These are phyloP conservation scores for Oscheius sp. DNA, from an alignment of 2,888 invertebrate genomes.

Conservation along the genomic window DNA sequence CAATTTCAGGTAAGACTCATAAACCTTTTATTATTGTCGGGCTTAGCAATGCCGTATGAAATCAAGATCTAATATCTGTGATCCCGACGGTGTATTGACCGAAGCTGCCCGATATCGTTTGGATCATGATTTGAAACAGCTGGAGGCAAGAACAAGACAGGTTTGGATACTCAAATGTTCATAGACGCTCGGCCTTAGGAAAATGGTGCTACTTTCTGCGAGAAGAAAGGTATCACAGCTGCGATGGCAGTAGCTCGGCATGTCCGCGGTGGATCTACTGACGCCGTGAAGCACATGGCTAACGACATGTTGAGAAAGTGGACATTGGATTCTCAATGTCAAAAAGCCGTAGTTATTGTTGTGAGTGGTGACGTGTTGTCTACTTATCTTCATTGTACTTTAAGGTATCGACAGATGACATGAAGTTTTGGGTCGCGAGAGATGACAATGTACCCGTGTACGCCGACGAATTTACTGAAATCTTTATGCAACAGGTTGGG, in stretches of 20 bases:
- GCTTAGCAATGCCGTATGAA: conserved; percentile 51
- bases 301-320: conserved; percentile 66
- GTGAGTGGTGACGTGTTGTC: conserved; percentile 17
- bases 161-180: conserved; percentile 34
- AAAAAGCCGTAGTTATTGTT: conserved; percentile 62
- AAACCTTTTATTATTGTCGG: neutral
- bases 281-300: conserved; percentile 66
- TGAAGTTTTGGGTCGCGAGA: conserved; percentile 70
- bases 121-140: conserved; percentile 66
- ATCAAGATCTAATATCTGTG: conserved; percentile 65
- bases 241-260: conserved; percentile 66
- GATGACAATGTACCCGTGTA: conserved; percentile 67
- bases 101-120: conserved; percentile 65
- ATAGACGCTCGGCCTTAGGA: conserved; percentile 46
- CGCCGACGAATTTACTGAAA: conserved; percentile 65
- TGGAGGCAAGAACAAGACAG: conserved; percentile 65
- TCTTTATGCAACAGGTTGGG: conserved; percentile 62
- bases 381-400: neutral
- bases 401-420: conserved; percentile 64
- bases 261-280: conserved; percentile 63
- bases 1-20: conserved; percentile 52
- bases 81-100: conserved; percentile 68
- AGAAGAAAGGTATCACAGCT: conserved; percentile 69
- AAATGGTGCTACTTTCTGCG: conserved; percentile 63
- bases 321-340: conserved; percentile 68